Base-by-base conservation (phyloP, 1,140 invertebrate genomes). In the Macrobrachium nipponense region DNA sequence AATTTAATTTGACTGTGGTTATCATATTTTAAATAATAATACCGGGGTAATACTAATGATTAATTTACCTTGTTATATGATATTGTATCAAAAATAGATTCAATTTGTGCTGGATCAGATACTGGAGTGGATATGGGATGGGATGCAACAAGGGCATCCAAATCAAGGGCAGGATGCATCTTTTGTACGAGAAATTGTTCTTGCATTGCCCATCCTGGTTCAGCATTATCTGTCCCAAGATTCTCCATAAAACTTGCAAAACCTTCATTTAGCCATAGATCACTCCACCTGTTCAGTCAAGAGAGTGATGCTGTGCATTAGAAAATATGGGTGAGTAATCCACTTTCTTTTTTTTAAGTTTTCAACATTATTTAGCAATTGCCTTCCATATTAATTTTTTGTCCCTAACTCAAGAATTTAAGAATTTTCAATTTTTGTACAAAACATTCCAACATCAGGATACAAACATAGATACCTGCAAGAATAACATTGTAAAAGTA, bases 181-280 rank as follows among this genome's bases (percentile, higher is more conserved):
- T 94, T 93, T 68, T 95, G 92, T 20, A 95, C 91, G 15, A 95
- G 92, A 90, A 96, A 97, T 90, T 95, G 94, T 89, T 96, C 95
- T 93, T 95, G 94, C 93, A 96, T 95, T 89, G 93, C 93, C 95
- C 95, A 96, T 5, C 93, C 91, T 6, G 91, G 92, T 89, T 91
- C 91, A 0, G 93, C 91, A 73, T 92, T 91, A 89, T 94, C 93
- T 0, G 95, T 94, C 4, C 94, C 94, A 75, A 94, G 93, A 90
- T 88, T 96, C 90, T 97, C 95, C 89, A 97, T 93, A 90, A 94
- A 97, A 87, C 94, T 95, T 0, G 96, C 96, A 89, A 97, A 96
- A 3, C 96, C 96, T 92, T 97, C 96, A 90, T 97, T 97, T 18
- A 97, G 90, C 96, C 96, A 97, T n/a, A 97, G 90, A 90, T 96